Evolutionary conservation across 2,113 vertebrate species (phyloP).

Genomic region (Rhea pennata): DNA sequence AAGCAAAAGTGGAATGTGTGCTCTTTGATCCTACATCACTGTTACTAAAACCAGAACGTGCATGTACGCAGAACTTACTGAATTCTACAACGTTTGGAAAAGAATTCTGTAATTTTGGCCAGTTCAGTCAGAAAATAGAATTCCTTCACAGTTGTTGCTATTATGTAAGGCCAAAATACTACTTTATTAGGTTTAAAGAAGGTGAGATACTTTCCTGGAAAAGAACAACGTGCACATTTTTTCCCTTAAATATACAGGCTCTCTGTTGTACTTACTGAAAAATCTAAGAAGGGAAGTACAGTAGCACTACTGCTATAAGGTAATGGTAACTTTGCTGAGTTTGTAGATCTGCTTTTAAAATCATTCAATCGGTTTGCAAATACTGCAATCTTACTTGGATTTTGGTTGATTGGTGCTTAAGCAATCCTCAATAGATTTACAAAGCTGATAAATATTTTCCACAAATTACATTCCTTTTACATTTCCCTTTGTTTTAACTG

Average conservation of each 20-base stretch:
- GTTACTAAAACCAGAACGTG: not conserved
- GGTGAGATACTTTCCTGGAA: not conserved
- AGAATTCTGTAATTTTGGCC: not conserved
- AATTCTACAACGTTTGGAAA: not conserved
- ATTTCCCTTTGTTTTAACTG: slow-evolving; percentile 47
- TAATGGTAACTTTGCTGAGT: not conserved
- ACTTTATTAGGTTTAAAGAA: not conserved
- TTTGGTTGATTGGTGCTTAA: slow-evolving; percentile 30
- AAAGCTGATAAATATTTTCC: slow-evolving; percentile 8
- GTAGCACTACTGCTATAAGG: not conserved
- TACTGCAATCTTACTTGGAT: not conserved
- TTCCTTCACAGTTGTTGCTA: not conserved
- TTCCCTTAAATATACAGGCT: not conserved
- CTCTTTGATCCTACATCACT: not conserved
- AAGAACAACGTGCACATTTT: not conserved
- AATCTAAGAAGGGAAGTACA: not conserved
- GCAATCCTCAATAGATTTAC: slow-evolving; percentile 25
- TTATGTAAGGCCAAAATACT: not conserved
- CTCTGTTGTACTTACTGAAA: not conserved
- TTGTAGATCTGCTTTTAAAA: not conserved
- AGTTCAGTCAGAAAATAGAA: not conserved
- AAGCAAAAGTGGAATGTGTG: not conserved
- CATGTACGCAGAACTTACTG: not conserved
- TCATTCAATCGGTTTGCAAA: not conserved
- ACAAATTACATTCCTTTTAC: slow-evolving; percentile 1